Evolutionary conservation across 2,113 vertebrate species (phyloP), one percentile per base, ranked within the genome.

Genomic region (Clarias batrachus): DNA sequence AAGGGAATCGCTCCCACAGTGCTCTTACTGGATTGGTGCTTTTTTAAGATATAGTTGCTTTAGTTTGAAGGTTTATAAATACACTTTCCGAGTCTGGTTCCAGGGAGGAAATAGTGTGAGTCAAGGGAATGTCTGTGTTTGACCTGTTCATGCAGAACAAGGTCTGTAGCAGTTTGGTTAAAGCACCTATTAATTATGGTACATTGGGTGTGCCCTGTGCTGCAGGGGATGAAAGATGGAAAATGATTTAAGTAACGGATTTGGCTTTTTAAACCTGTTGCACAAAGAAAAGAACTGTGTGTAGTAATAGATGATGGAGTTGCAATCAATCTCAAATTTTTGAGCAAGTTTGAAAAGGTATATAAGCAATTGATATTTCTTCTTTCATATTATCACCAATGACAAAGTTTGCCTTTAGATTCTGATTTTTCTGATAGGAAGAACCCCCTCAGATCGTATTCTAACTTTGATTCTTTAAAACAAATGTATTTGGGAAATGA

Each of bases 171-270:
- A 41, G 73, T 30, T 82, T 79, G 60, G 27, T 37, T 81, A 25
- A 73, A 25, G 66, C 80, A 48, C 68, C 80, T 87, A 21, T 81
- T 79, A 81, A 88, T 88, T 88, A 84, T 76, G 27, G 59, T 54
- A 1, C 11, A 25, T 79, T 84, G 85, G 86, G 86, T 84, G 89
- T 86, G 84, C 57, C 81, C 80, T 63, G 65, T 74, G 33, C 63
- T 82, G 71, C 68, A 86, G 79, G 70, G 60, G 37, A 60, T 63
- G 1, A 80, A 81, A 30, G 12, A 21, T 74, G 27, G 66, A 33
- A 68, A n/a, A 41, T 65, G 48, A 19, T 48, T 74, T 74, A 81
- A 70, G 17, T 48, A 33, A 78, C 37, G 3, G 3, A 17, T 14
- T 41, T 56, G 13, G 19, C 65, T 25, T 25, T n/a, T 5, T 30